phyloP scores from a whole-genome alignment of 1,140 invertebrate genomes.

The Pseudomyrmex flavicornis region DNA sequence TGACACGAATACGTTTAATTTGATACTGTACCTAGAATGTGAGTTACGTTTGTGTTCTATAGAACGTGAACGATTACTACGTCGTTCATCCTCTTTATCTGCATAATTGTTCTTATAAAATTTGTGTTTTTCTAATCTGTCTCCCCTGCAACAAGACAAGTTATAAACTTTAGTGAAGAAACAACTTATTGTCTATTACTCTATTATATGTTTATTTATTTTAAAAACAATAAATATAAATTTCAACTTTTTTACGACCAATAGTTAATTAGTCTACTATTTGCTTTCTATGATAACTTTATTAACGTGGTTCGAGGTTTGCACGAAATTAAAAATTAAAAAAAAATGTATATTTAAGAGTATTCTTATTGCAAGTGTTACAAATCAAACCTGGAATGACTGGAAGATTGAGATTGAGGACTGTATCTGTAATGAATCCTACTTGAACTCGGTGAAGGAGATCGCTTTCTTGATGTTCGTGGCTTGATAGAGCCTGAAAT shows the following conservation, averaged over 20 bases:
- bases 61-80: slow-evolving; percentile 54
- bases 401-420: slow-evolving; percentile 26
- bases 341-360: not conserved
- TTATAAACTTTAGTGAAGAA: not conserved
- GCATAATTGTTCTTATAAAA: slow-evolving; percentile 37
- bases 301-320: not conserved
- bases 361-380: not conserved
- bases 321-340: not conserved
- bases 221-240: slow-evolving; percentile 13
- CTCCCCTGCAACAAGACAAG: slow-evolving; percentile 2
- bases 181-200: not conserved
- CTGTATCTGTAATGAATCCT: slow-evolving; percentile 32
- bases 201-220: not conserved
- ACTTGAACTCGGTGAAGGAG: slow-evolving; percentile 37
- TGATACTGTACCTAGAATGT: slow-evolving; percentile 49
- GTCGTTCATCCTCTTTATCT: slow-evolving; percentile 17
- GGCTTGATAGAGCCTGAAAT: slow-evolving; percentile 47
- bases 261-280: slow-evolving; percentile 46
- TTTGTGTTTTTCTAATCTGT: slow-evolving; percentile 25
- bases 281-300: slow-evolving; percentile 23
- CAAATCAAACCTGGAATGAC: slow-evolving; percentile 51
- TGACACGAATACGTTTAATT: not conserved
- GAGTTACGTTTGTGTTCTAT: slow-evolving; percentile 45
- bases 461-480: slow-evolving; percentile 48
- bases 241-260: slow-evolving; percentile 5